Base-by-base conservation (phyloP, 2,797 vertebrate genomes). In the Channa striata region DNA sequence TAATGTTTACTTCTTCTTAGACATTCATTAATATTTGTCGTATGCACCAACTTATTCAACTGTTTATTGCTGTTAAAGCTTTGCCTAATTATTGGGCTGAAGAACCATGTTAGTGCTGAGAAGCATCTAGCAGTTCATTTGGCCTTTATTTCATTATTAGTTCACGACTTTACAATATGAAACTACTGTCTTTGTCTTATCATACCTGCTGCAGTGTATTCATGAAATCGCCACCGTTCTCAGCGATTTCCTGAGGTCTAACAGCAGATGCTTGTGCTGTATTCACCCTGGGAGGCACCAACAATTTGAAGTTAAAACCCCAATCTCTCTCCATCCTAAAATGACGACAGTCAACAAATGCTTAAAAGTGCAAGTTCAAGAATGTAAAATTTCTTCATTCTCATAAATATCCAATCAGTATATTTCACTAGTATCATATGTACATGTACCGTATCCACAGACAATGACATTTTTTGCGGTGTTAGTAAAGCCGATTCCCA, bases 221-320 rank as follows among this genome's bases (percentile, higher is more conserved):
- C 14, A 73, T 48, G 21, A 76, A 64, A 16, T 54, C 64, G 7
- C 23, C 56, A 5, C 43, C 63, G 20, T 70, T 85, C 6, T 86
- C 89, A 11, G 51, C 21, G 10, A 59, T 54, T 66, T 89, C 91
- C 57, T 90, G 92, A 13, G 92, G 92, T 59, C 77, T 85, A 19
- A 93, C 88, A 1, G 90, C 80, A 23, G 90, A 92, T 0, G 90
- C 63, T 16, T 92, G 92, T 49, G 84, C 80, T 2, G 42, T 62
- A 37, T 65, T 89, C 39, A 84, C 59, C 63, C 90, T 84, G 13
- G 92, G 86, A 25, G 94, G 94, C 6, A 95, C 82, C 57, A 91
- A 33, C 42, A 95, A 89, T 59, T 92, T 94, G 80, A 95, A 95
- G 75, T 82, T 92, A 54, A 94, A 95, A 1, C 88, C 42, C 2